Conservation (phyloP, 64 coral and sea anemone species). For the Anthopleura sola region DNA sequence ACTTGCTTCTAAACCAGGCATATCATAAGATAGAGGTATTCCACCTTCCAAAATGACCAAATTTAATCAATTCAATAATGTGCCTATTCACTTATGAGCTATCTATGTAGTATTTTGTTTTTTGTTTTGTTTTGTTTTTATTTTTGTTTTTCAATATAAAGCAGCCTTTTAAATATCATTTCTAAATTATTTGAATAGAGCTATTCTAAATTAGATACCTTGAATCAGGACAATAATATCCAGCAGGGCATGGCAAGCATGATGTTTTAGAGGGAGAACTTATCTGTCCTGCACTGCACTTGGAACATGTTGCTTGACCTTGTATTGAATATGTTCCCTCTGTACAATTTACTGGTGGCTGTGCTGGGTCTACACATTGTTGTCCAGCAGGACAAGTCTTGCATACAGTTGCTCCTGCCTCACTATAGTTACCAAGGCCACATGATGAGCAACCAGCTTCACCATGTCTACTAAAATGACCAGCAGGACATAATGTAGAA, state of each 20-base stretch:
- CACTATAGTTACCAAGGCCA: conserved; percentile 54
- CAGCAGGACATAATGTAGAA: conserved; percentile 76
- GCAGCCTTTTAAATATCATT: no score
- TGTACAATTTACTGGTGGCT: conserved; percentile 80
- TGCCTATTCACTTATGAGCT: no score
- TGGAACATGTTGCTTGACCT: conserved; percentile 63
- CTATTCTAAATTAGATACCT: conserved; percentile 48
- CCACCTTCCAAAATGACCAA: no score
- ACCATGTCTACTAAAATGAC: conserved; percentile 77
- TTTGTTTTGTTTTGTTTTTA: no score
- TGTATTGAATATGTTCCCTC: conserved; percentile 67
- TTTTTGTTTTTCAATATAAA: no score
- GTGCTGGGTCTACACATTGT: conserved; percentile 61
- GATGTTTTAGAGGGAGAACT: conserved; percentile 63
- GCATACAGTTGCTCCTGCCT: conserved; percentile 55
- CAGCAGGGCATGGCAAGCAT: conserved; percentile 72
- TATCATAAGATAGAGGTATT: no score
- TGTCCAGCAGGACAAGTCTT: conserved; percentile 82
- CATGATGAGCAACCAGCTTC: conserved; percentile 74
- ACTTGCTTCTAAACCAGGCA: no score
- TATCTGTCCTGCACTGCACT: conserved; percentile 59
- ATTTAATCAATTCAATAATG: no score
- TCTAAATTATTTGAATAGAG: background rate
- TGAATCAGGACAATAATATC: conserved; percentile 84
- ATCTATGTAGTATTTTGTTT: no score